Conservation (phyloP, 2,888 invertebrate species). For the Dasysyrphus tricinctus region DNA sequence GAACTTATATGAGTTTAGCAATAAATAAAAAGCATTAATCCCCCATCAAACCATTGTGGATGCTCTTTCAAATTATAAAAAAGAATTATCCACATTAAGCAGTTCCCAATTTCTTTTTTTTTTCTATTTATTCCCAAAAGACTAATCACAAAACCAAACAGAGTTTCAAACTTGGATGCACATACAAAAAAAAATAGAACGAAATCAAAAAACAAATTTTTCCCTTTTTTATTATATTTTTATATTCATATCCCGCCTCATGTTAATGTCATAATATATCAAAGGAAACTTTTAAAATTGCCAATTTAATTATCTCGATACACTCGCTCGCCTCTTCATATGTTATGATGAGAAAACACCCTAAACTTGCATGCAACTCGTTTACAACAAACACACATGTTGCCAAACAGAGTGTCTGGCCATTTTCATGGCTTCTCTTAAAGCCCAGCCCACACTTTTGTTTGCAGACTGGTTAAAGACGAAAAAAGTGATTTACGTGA, state of each 20-base stretch:
- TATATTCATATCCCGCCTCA: slow-evolving; percentile 69
- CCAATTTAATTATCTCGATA: slow-evolving; percentile 73
- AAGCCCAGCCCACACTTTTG: slow-evolving; percentile 58
- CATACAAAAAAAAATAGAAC: not conserved
- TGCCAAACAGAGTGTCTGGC: slow-evolving; percentile 50
- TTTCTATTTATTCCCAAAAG: slow-evolving; percentile 22
- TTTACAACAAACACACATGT: slow-evolving; percentile 43
- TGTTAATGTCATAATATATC: slow-evolving; percentile 76
- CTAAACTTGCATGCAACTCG: slow-evolving; percentile 67
- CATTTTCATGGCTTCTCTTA: slow-evolving; percentile 2
- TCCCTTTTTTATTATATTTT: slow-evolving; percentile 13
- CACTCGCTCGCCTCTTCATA: slow-evolving; percentile 20
- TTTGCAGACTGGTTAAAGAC: slow-evolving; percentile 16
- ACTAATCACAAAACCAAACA: slow-evolving; percentile 33
- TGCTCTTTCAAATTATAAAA: not conserved
- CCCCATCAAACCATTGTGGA: slow-evolving; percentile 1
- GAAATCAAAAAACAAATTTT: slow-evolving; percentile 43
- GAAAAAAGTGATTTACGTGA: slow-evolving; percentile 73
- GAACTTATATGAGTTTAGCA: not conserved
- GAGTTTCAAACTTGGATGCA: not conserved
- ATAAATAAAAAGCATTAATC: slow-evolving; percentile 12
- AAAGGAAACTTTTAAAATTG: slow-evolving; percentile 72
- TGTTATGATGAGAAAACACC: slow-evolving; percentile 58
- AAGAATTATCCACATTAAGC: not conserved
- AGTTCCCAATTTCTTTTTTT: slow-evolving; percentile 1